Conservation (phyloP, 2,888 invertebrate genomes). For the Galerucella nymphaeae region DNA sequence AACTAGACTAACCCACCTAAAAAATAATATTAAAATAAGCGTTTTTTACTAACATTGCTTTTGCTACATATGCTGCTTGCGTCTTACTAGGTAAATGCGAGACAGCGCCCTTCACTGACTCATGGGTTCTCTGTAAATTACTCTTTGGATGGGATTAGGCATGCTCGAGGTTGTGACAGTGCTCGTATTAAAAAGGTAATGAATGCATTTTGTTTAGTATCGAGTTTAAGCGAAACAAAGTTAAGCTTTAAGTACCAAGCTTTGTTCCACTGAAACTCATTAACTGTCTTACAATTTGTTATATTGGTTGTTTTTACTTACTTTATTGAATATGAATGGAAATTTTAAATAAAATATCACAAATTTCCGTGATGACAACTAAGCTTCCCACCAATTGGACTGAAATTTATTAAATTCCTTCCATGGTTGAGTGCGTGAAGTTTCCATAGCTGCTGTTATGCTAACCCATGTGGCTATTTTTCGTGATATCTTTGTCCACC, state of each 20-base stretch:
- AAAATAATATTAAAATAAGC: conserved; percentile 39
- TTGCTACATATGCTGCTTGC: conserved; percentile 60
- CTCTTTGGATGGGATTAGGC: conserved; percentile 66
- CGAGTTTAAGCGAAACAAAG: conserved; percentile 27
- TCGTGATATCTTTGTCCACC: no score
- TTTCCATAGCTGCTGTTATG: no score
- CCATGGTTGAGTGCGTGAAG: no score
- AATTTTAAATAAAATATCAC: neutral
- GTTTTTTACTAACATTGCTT: conserved; percentile 59
- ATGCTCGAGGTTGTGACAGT: conserved; percentile 64
- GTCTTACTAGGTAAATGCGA: conserved; percentile 64
- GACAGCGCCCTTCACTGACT: conserved; percentile 64
- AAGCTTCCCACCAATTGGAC: no score
- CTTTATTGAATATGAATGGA: neutral
- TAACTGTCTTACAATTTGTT: neutral
- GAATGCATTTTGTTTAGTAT: conserved; percentile 53
- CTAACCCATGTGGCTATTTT: no score
- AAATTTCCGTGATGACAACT: no score
- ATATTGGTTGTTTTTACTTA: neutral
- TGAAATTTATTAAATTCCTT: no score
- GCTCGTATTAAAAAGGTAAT: conserved; percentile 64
- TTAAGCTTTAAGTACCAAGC: conserved; percentile 16
- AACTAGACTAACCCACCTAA: conserved; percentile 21
- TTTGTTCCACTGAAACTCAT: neutral
- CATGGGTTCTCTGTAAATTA: conserved; percentile 66